Base-by-base conservation (phyloP, 30 jellyfish, hydroid and myxozoan genomes). In the Mastigias papua region DNA sequence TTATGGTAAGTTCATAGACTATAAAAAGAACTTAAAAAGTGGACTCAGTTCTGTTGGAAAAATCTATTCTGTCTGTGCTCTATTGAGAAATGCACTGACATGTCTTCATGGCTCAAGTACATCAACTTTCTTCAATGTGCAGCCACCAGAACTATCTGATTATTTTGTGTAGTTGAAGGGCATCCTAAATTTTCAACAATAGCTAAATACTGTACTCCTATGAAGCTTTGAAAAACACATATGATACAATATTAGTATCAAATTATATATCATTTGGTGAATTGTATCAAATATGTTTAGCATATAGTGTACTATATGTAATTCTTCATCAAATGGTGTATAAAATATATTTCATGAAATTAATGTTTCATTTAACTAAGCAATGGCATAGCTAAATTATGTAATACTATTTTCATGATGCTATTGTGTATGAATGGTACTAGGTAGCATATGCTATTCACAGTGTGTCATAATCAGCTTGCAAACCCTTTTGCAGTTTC, bases 41-140 rank as follows among this genome's bases (percentile, higher is more conserved):
- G 57, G 62, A 51, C 60, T 90, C 30, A 50, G 85, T 71, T 92
- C 85, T 7, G 95, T 90, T 71, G 96, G 88, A 21, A 80, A 67
- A 21, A 19, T 81, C 73, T 81, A 81, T 50, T 30, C 21, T 37
- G 82, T 51, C 22, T 66, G 92, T 33, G 87, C 96, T 5, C 46
- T 89, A 48, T 50, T 83, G 11, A 58, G 61, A 27, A 91, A 91
- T 77, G 97, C 97, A 26, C 4, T 74, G 27, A 33, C 49, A 89
- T 89, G 97, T 96, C 32, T 20, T 32, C 49, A 89, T 89, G 97
- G 97, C 32, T 20, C 74, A 11, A 37, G 26, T 33, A 89, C 97
- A 7, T 29, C 97, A 67, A 31, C 57, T 28, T 66, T 22, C 48
- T 81, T 89, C 64, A 95, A 69, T 20, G 34, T 94, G 19, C 50